Evolutionary conservation across 2,888 invertebrate genomes (phyloP), one percentile per base, ranked within the genome.

Genomic region (Formica aserva): DNA sequence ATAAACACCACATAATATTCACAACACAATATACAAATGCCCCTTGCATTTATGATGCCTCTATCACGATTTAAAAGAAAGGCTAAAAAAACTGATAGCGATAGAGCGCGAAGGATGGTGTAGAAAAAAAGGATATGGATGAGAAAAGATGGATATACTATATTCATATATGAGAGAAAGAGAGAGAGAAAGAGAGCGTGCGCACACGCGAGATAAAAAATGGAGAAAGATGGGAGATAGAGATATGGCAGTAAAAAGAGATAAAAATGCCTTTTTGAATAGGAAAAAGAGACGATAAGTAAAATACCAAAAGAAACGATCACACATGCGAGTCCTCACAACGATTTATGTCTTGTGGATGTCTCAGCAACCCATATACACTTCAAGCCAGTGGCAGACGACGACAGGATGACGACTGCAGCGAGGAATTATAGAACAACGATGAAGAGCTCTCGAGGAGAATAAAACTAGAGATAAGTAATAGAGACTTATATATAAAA

Each of bases 391-490:
- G 29, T 72, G 82, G 57, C 78, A 69, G 76, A 82, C 35, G 76
- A 84, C 82, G 77, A 85, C 26, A 65, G 71, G 48, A 81, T 65
- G 57, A 69, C 66, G 62, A 48, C 78, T 72, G 77, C 45, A 77
- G 69, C 76, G 57, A 80, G 86, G 65, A 85, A 41, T 84, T 82
- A 82, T 87, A 65, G 86, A 69, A 89, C 80, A 82, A 85, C 82
- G 84, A 85, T 83, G 84, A 84, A 83, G 88, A 86, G 84, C 85
- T 84, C 76, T 85, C 81, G 75, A 88, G 63, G 29, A 65, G 63
- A 48, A 41, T 69, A 52, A 63, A 72, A 74, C 26, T 35, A 82
- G 77, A 80, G 26, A 82, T 69, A 55, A 67, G 62, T 29, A 63
- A 71, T 48, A 76, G 26, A 63, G 26, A 72, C 11, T 62, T 18